Percentiles rank a stretch among this genome's conserved stretches.
Evolutionary conservation across 2,888 invertebrate genomes (phyloP).

Genomic region (Syrista parreyssii): DNA sequence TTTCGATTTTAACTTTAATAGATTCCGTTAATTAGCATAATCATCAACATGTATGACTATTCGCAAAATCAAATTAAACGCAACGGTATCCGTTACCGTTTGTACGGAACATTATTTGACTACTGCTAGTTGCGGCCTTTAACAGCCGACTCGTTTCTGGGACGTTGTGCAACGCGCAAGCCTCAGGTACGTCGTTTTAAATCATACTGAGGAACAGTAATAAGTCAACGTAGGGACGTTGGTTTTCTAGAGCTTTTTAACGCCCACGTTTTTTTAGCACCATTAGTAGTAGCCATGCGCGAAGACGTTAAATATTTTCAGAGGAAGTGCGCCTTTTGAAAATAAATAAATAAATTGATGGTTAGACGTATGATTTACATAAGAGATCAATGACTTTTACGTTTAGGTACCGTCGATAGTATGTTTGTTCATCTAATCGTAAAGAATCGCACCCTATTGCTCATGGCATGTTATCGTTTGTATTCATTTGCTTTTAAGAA

Average conservation of each 20-base stretch:
- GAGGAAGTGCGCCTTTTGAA: neutral
- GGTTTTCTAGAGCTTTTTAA: neutral
- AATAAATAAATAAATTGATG: neutral
- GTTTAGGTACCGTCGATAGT: neutral
- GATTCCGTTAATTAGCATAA: neutral
- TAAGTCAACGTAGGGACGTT: neutral
- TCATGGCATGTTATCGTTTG: neutral
- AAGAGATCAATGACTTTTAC: neutral
- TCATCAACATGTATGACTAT: neutral
- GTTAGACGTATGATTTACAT: neutral
- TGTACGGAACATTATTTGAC: constrained; percentile 37
- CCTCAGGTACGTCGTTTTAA: constrained; percentile 6
- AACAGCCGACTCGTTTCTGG: constrained; percentile 22
- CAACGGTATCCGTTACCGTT: neutral
- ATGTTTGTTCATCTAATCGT: neutral
- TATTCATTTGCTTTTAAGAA: neutral
- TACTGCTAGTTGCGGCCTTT: constrained; percentile 25
- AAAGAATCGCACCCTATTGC: neutral
- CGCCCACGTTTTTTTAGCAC: neutral
- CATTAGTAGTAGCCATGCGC: neutral
- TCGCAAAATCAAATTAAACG: neutral
- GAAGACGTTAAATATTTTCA: neutral
- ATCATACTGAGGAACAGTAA: neutral
- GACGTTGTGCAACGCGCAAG: constrained; percentile 22
- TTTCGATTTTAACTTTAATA: neutral